Evolutionary conservation across 2,888 invertebrate genomes (phyloP), one percentile per base, ranked within the genome.

Genomic region (Eurois occulta): DNA sequence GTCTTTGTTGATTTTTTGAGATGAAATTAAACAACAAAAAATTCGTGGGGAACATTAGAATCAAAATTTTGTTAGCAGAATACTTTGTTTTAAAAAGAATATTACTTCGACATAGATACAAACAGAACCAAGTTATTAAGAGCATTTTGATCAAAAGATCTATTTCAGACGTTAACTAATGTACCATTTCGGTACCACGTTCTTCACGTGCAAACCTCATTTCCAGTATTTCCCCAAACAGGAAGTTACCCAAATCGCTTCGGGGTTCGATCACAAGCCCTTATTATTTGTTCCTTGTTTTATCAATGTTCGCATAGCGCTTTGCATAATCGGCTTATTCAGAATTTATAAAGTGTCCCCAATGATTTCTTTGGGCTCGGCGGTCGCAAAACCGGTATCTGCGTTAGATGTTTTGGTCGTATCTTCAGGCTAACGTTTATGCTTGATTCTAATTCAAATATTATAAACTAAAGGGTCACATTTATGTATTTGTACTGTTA

Each of bases 251-350:
- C 13, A 76, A 79, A 86, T 86, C 68, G 73, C 86, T 86, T 52
- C 48, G 75, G 78, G 84, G 65, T 77, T 81, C 73, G 73, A 86
- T 87, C 77, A 77, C 46, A 72, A 55, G 38, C 72, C 77, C 79
- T 81, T 79, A 85, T 87, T 80, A 86, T 85, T 90, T 90, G 88
- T 90, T 92, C 89, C 89, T 87, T 86, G 81, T 92, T 91, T 88
- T 86, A 87, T 82, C 82, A 82, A 81, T 86, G 90, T 88, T 89
- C 88, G 89, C 89, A 88, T 88, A 90, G 85, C 87, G 90, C 90
- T 95, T 94, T 92, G 93, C 93, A 94, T 94, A 94, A 94, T 95
- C 94, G 91, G 91, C 92, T 93, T 93, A 93, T 94, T 93, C 92
- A 89, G 90, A 87, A 87, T 81, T 85, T 91, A 93, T 92, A 92